Evolutionary conservation across 2,888 invertebrate species (phyloP), one percentile per base, ranked within the genome.

Genomic region (Phalera bucephala): DNA sequence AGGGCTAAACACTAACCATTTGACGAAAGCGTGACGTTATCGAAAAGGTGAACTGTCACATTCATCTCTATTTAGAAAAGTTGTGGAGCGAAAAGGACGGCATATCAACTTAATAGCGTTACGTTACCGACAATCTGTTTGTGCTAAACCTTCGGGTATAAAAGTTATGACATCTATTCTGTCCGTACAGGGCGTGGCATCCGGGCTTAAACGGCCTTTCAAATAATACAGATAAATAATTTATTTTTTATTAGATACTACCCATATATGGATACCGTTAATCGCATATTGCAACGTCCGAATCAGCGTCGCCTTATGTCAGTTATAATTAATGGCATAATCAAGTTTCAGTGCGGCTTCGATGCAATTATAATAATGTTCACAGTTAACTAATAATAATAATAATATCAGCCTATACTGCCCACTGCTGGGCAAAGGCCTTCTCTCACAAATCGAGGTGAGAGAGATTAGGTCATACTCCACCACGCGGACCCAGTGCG

Each of bases 151-250:
- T n/a, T n/a, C n/a, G n/a, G n/a, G n/a, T n/a, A 17, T 17, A 17
- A 17, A 17, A 3, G 5, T 17, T 17, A 17, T 17, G 3, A 17
- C 5, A 17, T 17, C 5, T 17, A 3, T 17, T 45, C 31, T 36
- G 32, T 11, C 28, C 36, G 13, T 40, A 40, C 50, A 50, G 32
- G 58, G 57, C 43, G 57, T 30, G 58, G 57, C 44, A 45, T 58
- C 58, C 57, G 55, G 47, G 41, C 28, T 45, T 49, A 32, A 57
- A 58, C 51, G 37, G 39, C 33, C 40, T 38, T 34, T 41, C 29
- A 29, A 35, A 14, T 36, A 5, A 5, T 17, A 17, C 17, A 17
- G 17, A 17, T 10, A 46, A 32, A 40, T 52, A 19, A 26, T 33
- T 37, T 12, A 23, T 43, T 55, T 53, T 53, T 53, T 44, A 35